A percentile compares a stretch with the other conserved stretches of the same genome.
Conservation (phyloP, 2,888 invertebrate genomes). For the Ceramica pisi region DNA sequence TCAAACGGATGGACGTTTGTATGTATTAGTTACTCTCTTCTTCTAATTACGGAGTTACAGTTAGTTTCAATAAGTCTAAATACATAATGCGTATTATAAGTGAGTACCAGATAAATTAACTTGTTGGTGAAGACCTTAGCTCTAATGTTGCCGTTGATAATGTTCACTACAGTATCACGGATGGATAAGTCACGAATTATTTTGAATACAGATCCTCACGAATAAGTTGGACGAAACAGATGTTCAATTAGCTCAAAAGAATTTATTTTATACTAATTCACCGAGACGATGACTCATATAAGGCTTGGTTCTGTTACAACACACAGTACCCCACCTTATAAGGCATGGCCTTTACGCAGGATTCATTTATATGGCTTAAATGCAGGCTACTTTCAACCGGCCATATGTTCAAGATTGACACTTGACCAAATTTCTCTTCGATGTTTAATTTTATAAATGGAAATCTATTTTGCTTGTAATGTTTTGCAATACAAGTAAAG, state of each 20-base stretch:
- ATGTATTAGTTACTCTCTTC: slow-evolving; percentile 54
- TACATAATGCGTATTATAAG: slow-evolving; percentile 26
- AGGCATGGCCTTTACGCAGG: slow-evolving; percentile 87
- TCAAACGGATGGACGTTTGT: slow-evolving; percentile 68
- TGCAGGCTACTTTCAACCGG: slow-evolving; percentile 86
- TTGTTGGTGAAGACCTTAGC: not conserved
- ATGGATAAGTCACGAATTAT: slow-evolving; percentile 62
- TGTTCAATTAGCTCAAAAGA: slow-evolving; percentile 85
- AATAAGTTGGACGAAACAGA: slow-evolving; percentile 77
- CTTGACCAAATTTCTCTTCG: slow-evolving; percentile 84
- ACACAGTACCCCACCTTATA: slow-evolving; percentile 84
- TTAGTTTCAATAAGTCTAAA: slow-evolving; percentile 54
- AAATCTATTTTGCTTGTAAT: slow-evolving; percentile 51
- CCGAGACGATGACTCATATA: slow-evolving; percentile 84
- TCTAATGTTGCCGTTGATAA: slow-evolving; percentile 11
- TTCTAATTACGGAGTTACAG: slow-evolving; percentile 56
- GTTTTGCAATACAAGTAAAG: slow-evolving; percentile 47
- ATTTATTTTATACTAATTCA: slow-evolving; percentile 86
- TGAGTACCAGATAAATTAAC: slow-evolving; percentile 13
- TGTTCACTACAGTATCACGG: slow-evolving; percentile 18
- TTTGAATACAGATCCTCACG: slow-evolving; percentile 59
- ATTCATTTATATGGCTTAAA: slow-evolving; percentile 88
- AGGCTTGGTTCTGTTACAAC: slow-evolving; percentile 83
- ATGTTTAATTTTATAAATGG: slow-evolving; percentile 46
- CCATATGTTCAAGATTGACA: slow-evolving; percentile 89